Conservation (phyloP, 2,797 vertebrate species). For the Sebastes cheni region DNA sequence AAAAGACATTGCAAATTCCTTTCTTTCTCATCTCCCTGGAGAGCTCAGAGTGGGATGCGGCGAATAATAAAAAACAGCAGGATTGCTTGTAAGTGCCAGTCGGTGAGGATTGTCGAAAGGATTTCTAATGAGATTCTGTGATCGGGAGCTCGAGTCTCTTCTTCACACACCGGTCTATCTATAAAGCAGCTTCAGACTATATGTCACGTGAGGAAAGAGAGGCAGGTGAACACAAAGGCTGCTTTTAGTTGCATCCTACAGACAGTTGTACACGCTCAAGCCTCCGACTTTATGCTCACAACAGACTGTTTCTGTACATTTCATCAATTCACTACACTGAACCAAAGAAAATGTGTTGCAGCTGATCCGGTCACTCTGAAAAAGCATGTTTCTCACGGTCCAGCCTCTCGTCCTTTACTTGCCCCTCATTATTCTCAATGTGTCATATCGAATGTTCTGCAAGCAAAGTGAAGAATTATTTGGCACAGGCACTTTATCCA, state of each 20-base stretch:
- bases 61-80: slow-evolving; percentile 61
- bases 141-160: slow-evolving; percentile 30
- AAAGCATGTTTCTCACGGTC: slow-evolving; percentile 33
- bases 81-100: slow-evolving; percentile 46
- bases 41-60: slow-evolving; percentile 55
- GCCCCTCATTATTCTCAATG: slow-evolving; percentile 19
- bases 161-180: slow-evolving; percentile 11
- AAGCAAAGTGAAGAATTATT: slow-evolving; percentile 38
- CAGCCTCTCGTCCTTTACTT: background rate
- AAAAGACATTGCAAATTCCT: slow-evolving; percentile 53
- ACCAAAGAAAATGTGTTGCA: slow-evolving; percentile 34
- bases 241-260: background rate
- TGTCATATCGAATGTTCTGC: slow-evolving; percentile 50
- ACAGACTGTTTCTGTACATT: background rate
- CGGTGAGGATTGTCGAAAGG: slow-evolving; percentile 20
- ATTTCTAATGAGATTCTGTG: slow-evolving; percentile 61
- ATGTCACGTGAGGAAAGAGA: slow-evolving; percentile 18
- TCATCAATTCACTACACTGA: slow-evolving; percentile 12
- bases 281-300: background rate
- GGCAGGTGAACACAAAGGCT: background rate
- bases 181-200: slow-evolving; percentile 2
- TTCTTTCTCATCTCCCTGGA: slow-evolving; percentile 53
- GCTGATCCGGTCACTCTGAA: slow-evolving; percentile 10
- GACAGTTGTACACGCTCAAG: background rate
- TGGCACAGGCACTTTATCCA: slow-evolving; percentile 24